phyloP scores from a whole-genome alignment of 2,888 invertebrate species.

The Amorpha juglandis region DNA sequence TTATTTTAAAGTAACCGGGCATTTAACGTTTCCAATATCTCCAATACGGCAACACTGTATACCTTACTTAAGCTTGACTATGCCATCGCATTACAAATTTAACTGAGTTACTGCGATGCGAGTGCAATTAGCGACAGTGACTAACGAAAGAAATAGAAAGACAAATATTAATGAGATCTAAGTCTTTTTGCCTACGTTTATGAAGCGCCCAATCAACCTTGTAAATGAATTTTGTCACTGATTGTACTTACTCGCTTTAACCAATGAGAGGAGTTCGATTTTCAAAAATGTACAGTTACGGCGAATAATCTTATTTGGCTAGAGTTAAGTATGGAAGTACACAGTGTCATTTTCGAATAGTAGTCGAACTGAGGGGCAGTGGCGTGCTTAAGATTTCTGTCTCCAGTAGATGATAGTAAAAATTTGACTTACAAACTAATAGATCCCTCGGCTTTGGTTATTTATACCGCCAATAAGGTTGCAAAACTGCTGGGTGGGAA shows the following conservation, averaged over 20 bases:
- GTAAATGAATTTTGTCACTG: conserved; percentile 36
- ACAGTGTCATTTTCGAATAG: too few species aligned
- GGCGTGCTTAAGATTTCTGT: too few species aligned
- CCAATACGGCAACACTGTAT: background rate
- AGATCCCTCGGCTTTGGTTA: too few species aligned
- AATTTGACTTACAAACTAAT: too few species aligned
- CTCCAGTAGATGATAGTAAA: too few species aligned
- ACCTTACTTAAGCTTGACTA: conserved; percentile 27
- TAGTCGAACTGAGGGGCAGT: too few species aligned
- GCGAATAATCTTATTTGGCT: background rate
- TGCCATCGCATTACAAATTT: conserved; percentile 64
- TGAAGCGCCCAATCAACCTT: conserved; percentile 21
- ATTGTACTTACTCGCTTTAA: conserved; percentile 41
- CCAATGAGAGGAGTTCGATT: background rate
- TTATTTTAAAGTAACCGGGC: background rate
- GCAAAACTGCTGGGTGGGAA: too few species aligned
- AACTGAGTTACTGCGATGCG: conserved; percentile 75
- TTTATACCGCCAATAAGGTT: too few species aligned
- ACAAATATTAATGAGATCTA: conserved; percentile 50
- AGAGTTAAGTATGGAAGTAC: too few species aligned
- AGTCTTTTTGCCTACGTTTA: conserved; percentile 36
- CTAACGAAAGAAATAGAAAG: conserved; percentile 40
- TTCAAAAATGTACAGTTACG: background rate
- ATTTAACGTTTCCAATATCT: background rate
- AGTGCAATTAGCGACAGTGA: conserved; percentile 70